A percentile compares a stretch with the other conserved stretches of the same genome.
phyloP scores from a whole-genome alignment of 2,113 vertebrate species.

The Capra hircus region DNA sequence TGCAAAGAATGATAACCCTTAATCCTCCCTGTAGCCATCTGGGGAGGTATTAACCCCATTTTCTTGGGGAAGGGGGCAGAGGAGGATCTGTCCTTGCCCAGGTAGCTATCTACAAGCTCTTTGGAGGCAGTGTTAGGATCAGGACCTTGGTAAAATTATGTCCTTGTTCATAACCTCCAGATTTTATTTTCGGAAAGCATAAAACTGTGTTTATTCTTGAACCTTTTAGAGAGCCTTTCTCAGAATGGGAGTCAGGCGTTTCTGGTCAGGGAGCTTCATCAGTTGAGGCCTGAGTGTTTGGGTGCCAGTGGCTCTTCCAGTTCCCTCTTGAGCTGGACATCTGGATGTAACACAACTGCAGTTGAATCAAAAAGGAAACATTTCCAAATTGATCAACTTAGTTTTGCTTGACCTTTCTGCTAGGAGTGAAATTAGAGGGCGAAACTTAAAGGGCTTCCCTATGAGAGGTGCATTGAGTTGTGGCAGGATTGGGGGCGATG shows the following conservation, averaged over 20 bases:
- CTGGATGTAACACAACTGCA: background rate
- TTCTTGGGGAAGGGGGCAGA: background rate
- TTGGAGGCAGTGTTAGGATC: background rate
- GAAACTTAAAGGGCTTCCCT: background rate
- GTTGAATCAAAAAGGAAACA: background rate
- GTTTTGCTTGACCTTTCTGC: conserved; percentile 6
- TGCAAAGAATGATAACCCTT: conserved; percentile 57
- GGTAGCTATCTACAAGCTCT: background rate
- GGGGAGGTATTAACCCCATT: conserved; percentile 60
- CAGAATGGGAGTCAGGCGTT: background rate
- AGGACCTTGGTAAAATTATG: background rate
- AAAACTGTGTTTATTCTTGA: background rate
- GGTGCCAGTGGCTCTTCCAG: background rate
- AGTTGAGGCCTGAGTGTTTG: background rate
- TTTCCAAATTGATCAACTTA: background rate
- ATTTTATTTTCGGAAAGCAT: conserved; percentile 16
- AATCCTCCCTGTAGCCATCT: conserved; percentile 56
- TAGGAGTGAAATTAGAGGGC: background rate
- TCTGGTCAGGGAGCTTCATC: background rate
- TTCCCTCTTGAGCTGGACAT: background rate
- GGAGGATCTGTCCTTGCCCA: background rate
- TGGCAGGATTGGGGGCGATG: background rate
- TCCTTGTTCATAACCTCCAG: background rate
- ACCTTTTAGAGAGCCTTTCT: background rate
- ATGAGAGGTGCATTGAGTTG: background rate